Evolutionary conservation across 2,113 vertebrate species (phyloP), one percentile per base, ranked within the genome.

Genomic region (Microcebus jonahi): DNA sequence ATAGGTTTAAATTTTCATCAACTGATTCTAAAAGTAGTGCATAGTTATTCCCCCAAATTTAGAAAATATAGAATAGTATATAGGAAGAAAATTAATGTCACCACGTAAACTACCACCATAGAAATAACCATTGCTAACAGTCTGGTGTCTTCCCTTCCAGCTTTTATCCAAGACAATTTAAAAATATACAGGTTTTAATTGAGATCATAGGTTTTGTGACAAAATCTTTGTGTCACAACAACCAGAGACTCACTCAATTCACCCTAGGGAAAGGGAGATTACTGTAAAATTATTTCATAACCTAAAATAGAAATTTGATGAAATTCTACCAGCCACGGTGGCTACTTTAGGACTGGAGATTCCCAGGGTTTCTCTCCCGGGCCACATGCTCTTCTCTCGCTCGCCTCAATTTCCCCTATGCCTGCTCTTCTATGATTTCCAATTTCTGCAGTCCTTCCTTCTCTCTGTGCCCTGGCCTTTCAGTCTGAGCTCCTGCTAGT

Each of bases 151-250:
- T 83, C 13, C 12, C 70, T 88, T 67, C 67, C 7, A 34, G 20
- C n/a, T 81, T 87, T 92, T 36, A 81, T 39, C 1, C 1, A 87
- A 92, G 34, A 7, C 76, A 65, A 29, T 36, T 84, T 65, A 61
- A 11, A 82, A 68, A 67, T 36, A 55, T 13, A 3, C 8, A 20
- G 14, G 29, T 90, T 36, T 57, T 34, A 92, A 42, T 27, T 87
- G 68, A 77, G 27, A 93, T 65, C 36, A 4, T 39, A 68, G 17
- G 18, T 55, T 55, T 18, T 55, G 53, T 55, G 53, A 55, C 53
- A 55, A 85, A 92, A 42, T 76, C 42, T 82, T 80, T 86, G 75
- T 76, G n/a, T 61, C 45, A 92, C 36, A 91, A 29, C n/a, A 82
- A 71, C 36, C 36, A 82, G 50, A 90, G 42, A 65, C 39, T 86